Evolutionary conservation across 2,797 vertebrate genomes (phyloP), one percentile per base, ranked within the genome.

Genomic region (Mallotus villosus): DNA sequence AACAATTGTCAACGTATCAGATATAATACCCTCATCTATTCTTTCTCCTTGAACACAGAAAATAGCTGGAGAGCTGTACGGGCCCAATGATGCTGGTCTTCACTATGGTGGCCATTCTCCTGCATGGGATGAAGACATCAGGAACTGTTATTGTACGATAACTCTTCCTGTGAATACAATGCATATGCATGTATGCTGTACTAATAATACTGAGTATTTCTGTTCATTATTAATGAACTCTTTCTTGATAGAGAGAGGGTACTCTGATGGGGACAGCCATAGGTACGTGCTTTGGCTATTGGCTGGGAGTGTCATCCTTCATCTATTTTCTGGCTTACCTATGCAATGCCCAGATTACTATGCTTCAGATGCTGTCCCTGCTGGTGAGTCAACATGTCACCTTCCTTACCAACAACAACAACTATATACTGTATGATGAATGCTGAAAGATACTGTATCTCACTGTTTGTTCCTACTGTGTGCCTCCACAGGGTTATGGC

Each of bases 111-210:
- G 97, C 97, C 32, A 99, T 99, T 71, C 92, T 99, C 67, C 89
- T 99, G 75, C 97, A 99, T 4, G 97, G 97, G 75, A 99, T 99
- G 97, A 99, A 99, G 90, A 98, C 97, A 0, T 99, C 97, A 0
- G 95, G 95, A 61, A 99, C 97, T 0, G 95, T 98, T 67, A 99
- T 99, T 2, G 97, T 99, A 94, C 85, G 95, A 55, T 67, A 0
- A 11, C n/a, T 24, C 34, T 16, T 55, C 49, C 24, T 63, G 22
- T 11, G 51, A 29, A 59, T 24, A 19, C 19, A 27, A 21, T 4
- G 9, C 41, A 63, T 37, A 24, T 46, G 21, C 64, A 51, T 27
- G 12, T 53, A 7, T 66, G 25, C 5, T 24, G 21, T 24, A 51
- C 16, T 5, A 17, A n/a, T 25, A 17, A 24, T n/a, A 14, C 12